Evolutionary conservation across 2,888 invertebrate genomes (phyloP).

Genomic region (Strigamia maritima): DNA sequence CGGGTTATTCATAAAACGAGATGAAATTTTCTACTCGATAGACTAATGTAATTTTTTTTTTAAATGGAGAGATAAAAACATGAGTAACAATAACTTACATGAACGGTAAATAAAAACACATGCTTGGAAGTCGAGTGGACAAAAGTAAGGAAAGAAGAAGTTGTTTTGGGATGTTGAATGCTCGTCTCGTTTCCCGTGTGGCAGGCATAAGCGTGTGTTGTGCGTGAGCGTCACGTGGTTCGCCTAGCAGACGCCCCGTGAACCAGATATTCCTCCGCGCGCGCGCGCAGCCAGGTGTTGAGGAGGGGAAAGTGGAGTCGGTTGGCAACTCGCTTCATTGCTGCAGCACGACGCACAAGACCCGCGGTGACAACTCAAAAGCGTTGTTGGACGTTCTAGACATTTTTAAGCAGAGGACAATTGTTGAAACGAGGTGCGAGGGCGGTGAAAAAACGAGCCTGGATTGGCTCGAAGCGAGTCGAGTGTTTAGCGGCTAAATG

Average conservation of each 20-base stretch:
- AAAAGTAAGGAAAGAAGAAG: background rate
- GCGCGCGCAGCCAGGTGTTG: conserved; percentile 33
- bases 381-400: background rate
- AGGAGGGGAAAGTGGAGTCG: conserved; percentile 28
- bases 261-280: conserved; percentile 37
- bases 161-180: conserved; percentile 13
- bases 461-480: conserved; percentile 22
- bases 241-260: conserved; percentile 35
- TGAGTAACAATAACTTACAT: background rate
- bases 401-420: background rate
- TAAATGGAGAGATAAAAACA: background rate
- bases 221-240: conserved; percentile 20
- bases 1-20: conserved; percentile 11
- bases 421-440: background rate
- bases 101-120: background rate
- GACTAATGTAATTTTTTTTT: background rate
- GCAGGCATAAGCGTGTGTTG: background rate
- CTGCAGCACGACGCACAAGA: conserved; percentile 6
- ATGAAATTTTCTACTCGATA: background rate
- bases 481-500: conserved; percentile 40
- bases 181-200: conserved; percentile 2
- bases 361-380: background rate
- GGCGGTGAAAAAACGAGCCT: conserved; percentile 6
- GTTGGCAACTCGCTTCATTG: conserved; percentile 18
- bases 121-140: background rate